phyloP scores from a whole-genome alignment of 1,140 invertebrate genomes.

The Chrysomallon squamiferum region DNA sequence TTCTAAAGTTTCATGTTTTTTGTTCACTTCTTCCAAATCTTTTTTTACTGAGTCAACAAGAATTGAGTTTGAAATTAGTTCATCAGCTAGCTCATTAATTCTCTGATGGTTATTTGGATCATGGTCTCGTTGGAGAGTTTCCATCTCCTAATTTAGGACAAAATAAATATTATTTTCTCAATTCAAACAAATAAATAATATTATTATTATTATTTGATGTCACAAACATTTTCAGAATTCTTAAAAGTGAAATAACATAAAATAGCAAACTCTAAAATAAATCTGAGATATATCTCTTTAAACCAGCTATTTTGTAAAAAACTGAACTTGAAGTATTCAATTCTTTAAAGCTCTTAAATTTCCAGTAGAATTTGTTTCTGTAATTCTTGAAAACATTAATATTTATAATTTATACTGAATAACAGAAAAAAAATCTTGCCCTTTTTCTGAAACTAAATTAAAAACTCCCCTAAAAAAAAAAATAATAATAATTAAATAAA shows the following conservation, averaged over 20 bases:
- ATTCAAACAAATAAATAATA: background rate
- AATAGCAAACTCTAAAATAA: background rate
- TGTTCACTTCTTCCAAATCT: constrained; percentile 71
- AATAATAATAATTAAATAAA: no score
- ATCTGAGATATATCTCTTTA: no score
- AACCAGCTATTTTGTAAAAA: no score
- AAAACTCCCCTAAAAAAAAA: no score
- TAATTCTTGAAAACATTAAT: no score
- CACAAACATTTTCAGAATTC: background rate
- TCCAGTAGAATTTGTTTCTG: no score
- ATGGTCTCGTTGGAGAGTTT: constrained; percentile 83
- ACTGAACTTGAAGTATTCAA: no score
- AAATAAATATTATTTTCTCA: background rate
- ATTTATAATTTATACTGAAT: no score
- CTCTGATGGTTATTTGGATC: constrained; percentile 75
- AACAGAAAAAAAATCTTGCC: no score
- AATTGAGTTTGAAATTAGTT: constrained; percentile 77
- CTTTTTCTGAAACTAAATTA: no score
- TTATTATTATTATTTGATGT: background rate
- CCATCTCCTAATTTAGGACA: constrained; percentile 74
- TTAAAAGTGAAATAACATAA: background rate
- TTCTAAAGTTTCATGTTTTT: constrained; percentile 42
- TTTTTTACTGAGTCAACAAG: constrained; percentile 75
- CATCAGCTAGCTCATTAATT: constrained; percentile 78
- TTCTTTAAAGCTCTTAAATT: no score